A percentile compares a stretch with the other conserved stretches of the same genome.
Evolutionary conservation across 2,888 invertebrate genomes (phyloP).

Genomic region (Pristionchus mayeri): DNA sequence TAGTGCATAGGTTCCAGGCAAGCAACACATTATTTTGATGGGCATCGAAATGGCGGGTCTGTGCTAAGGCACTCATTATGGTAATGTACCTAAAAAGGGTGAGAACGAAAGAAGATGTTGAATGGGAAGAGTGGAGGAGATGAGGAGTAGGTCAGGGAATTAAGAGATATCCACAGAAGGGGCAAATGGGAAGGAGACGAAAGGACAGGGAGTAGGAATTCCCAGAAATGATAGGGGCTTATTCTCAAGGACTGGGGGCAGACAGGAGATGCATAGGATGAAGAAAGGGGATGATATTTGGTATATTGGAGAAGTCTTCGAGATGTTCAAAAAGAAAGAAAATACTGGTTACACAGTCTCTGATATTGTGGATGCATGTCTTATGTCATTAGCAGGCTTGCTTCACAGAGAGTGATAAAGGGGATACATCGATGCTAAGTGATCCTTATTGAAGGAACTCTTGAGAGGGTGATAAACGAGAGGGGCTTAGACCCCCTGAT

Average conservation of each 20-base stretch:
- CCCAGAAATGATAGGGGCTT: constrained; percentile 43
- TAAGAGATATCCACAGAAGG: neutral
- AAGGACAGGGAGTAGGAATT: constrained; percentile 26
- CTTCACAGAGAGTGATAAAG: too few relatives aligned
- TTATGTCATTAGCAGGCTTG: too few relatives aligned
- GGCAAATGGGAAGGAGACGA: constrained; percentile 37
- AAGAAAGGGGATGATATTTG: too few relatives aligned
- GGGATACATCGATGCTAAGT: neutral
- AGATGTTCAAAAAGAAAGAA: too few relatives aligned
- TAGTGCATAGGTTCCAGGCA: too few relatives aligned
- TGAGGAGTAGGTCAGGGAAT: constrained; percentile 35
- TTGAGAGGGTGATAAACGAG: constrained; percentile 40
- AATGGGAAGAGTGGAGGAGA: neutral
- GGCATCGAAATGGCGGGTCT: neutral
- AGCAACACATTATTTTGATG: constrained; percentile 13
- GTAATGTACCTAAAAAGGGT: neutral
- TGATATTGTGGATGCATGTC: too few relatives aligned
- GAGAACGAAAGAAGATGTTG: constrained; percentile 29
- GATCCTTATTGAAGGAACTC: neutral
- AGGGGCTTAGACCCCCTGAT: neutral
- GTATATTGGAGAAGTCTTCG: too few relatives aligned
- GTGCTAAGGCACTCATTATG: constrained; percentile 14
- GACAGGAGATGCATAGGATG: too few relatives aligned
- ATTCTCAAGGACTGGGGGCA: neutral
- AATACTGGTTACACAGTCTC: too few relatives aligned